These are phyloP conservation scores for Hyposoter dolosus DNA, from an alignment of 2,888 invertebrate species.

Conservation along the genomic window DNA sequence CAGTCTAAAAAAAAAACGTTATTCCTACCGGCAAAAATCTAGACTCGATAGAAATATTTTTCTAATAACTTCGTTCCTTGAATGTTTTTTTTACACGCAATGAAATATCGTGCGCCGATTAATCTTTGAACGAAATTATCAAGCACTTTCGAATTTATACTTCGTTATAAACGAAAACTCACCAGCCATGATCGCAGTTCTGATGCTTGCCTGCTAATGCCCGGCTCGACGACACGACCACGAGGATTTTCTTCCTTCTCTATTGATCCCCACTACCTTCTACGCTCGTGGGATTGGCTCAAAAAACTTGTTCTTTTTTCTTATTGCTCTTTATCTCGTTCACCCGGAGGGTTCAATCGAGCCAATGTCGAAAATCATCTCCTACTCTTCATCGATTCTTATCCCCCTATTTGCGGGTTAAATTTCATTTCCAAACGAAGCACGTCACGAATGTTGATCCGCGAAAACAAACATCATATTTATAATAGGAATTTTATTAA, in stretches of 20 bases:
- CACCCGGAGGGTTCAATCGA: constrained; percentile 44
- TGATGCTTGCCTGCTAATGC: constrained; percentile 71
- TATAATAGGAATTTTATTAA: background rate
- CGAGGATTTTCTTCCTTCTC: constrained; percentile 52
- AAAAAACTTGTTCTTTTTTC: constrained; percentile 32
- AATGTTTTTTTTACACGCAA: background rate
- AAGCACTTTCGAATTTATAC: background rate
- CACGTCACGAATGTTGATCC: constrained; percentile 25
- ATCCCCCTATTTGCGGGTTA: background rate
- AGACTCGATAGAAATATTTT: constrained; percentile 1
- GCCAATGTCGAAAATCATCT: constrained; percentile 66
- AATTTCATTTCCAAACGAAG: background rate
- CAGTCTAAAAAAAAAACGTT: constrained; percentile 55
- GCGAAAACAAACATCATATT: constrained; percentile 11
- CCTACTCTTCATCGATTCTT: constrained; percentile 3
- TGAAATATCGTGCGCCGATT: background rate
- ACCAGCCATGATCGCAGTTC: constrained; percentile 76
- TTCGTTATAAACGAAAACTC: constrained; percentile 64
- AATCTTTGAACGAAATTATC: background rate
- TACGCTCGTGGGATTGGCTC: constrained; percentile 54
- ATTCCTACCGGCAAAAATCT: background rate
- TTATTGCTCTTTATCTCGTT: constrained; percentile 46
- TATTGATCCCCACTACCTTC: constrained; percentile 67
- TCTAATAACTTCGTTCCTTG: background rate
- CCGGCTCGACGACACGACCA: constrained; percentile 27